A percentile compares a stretch with the other conserved stretches of the same genome.
Conservation (phyloP, 2,797 vertebrate genomes). For the Hippoglossus hippoglossus region DNA sequence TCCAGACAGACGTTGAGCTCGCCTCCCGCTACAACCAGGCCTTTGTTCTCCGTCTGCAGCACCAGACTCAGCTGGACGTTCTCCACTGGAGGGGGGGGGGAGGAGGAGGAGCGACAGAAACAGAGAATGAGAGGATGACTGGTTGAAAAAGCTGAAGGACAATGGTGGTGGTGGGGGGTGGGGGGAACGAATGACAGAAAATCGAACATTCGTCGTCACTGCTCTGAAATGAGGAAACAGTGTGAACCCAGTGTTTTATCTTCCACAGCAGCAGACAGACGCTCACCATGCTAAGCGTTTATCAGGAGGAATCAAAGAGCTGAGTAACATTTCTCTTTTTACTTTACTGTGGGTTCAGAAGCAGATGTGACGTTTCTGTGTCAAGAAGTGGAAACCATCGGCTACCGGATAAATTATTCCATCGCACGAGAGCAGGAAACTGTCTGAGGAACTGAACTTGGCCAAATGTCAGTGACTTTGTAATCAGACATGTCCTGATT, state of each 20-base stretch:
- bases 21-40: slow-evolving; percentile 91
- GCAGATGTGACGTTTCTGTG: no score
- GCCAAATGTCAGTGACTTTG: background rate
- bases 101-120: background rate
- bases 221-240: background rate
- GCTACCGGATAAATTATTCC: background rate
- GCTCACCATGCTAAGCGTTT: background rate
- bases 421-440: background rate
- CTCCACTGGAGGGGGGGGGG: slow-evolving; percentile 87
- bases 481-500: background rate
- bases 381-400: no score
- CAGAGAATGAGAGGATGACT: slow-evolving; percentile 16
- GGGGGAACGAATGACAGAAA: background rate
- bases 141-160: slow-evolving; percentile 12
- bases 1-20: slow-evolving; percentile 97
- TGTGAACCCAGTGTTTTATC: background rate
- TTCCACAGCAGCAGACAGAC: background rate
- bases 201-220: background rate
- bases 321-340: background rate
- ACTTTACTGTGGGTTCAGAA: no score
- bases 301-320: background rate
- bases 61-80: slow-evolving; percentile 94
- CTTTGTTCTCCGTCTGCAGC: slow-evolving; percentile 97
- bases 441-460: background rate
- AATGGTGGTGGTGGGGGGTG: background rate